Conservation (phyloP, 1,140 invertebrate genomes). For the Ceratosolen solmsi region DNA sequence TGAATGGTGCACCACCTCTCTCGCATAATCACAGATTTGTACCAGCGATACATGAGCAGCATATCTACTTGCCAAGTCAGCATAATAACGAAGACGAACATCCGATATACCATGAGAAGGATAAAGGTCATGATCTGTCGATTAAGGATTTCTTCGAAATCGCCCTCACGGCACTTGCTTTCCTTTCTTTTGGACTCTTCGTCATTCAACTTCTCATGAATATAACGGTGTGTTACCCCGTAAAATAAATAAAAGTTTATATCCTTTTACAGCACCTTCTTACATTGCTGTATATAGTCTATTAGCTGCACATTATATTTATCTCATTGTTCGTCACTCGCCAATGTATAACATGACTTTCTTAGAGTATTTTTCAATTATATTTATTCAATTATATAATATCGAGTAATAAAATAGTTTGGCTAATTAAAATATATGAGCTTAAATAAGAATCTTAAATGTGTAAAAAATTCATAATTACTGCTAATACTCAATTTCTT, state of each 20-base stretch:
- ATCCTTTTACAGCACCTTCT: background rate
- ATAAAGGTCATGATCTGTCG: slow-evolving; percentile 73
- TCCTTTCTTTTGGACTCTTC: slow-evolving; percentile 85
- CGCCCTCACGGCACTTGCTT: slow-evolving; percentile 84
- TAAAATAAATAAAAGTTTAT: background rate
- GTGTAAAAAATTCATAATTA: too few species aligned
- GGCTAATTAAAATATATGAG: too few species aligned
- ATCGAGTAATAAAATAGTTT: too few species aligned
- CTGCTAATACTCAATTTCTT: too few species aligned
- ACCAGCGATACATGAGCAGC: slow-evolving; percentile 67
- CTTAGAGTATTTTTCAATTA: too few species aligned
- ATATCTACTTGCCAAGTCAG: slow-evolving; percentile 62
- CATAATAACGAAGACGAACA: slow-evolving; percentile 61
- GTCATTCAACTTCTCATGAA: slow-evolving; percentile 82
- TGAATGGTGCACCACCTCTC: slow-evolving; percentile 6
- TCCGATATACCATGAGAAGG: slow-evolving; percentile 67
- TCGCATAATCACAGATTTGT: slow-evolving; percentile 46
- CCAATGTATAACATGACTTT: too few species aligned
- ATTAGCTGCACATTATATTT: too few species aligned
- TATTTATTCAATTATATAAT: too few species aligned
- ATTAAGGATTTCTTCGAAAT: slow-evolving; percentile 84
- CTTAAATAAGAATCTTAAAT: too few species aligned
- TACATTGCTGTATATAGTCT: too few species aligned
- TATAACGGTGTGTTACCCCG: slow-evolving; percentile 59
- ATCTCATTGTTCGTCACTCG: too few species aligned